These are phyloP conservation scores for Criorhina ranunculi DNA, from an alignment of 2,888 invertebrate genomes.

Conservation along the genomic window DNA sequence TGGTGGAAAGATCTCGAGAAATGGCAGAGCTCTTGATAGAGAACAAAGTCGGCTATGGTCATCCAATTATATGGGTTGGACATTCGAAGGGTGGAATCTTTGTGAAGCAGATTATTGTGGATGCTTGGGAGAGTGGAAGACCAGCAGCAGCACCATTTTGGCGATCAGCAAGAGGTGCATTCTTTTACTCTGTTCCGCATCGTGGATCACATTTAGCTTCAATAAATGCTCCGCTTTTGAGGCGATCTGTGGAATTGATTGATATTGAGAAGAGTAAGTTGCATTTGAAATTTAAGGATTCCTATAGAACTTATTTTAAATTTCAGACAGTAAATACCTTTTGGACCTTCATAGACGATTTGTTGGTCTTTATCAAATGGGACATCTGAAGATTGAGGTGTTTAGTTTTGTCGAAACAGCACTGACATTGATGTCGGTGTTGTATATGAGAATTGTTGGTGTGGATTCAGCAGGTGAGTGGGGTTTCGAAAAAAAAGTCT, in stretches of 20 bases:
- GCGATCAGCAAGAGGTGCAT: slow-evolving; percentile 87
- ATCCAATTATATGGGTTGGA: slow-evolving; percentile 92
- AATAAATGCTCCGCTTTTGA: slow-evolving; percentile 89
- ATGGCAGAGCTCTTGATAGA: slow-evolving; percentile 89
- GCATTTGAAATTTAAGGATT: not conserved
- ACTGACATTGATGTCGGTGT: slow-evolving; percentile 90
- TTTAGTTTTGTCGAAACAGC: slow-evolving; percentile 92
- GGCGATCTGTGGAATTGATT: slow-evolving; percentile 91
- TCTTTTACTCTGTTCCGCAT: slow-evolving; percentile 96
- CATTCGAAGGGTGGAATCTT: slow-evolving; percentile 95
- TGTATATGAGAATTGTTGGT: slow-evolving; percentile 91
- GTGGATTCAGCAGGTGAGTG: slow-evolving; percentile 90
- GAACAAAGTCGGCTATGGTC: slow-evolving; percentile 89
- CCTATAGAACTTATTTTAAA: slow-evolving; percentile 8
- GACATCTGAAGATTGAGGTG: slow-evolving; percentile 86
- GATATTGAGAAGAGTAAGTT: slow-evolving; percentile 91
- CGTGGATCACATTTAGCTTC: slow-evolving; percentile 92
- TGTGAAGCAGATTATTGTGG: slow-evolving; percentile 92
- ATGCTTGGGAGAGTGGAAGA: slow-evolving; percentile 86
- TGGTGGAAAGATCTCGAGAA: slow-evolving; percentile 89
- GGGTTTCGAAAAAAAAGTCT: not conserved
- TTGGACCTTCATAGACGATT: slow-evolving; percentile 88
- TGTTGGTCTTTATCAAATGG: slow-evolving; percentile 85
- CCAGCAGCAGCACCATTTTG: slow-evolving; percentile 85
- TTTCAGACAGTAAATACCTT: slow-evolving; percentile 89